These are phyloP conservation scores for Dinothrombium tinctorium DNA, from an alignment of 1,140 invertebrate species.

Conservation along the genomic window DNA sequence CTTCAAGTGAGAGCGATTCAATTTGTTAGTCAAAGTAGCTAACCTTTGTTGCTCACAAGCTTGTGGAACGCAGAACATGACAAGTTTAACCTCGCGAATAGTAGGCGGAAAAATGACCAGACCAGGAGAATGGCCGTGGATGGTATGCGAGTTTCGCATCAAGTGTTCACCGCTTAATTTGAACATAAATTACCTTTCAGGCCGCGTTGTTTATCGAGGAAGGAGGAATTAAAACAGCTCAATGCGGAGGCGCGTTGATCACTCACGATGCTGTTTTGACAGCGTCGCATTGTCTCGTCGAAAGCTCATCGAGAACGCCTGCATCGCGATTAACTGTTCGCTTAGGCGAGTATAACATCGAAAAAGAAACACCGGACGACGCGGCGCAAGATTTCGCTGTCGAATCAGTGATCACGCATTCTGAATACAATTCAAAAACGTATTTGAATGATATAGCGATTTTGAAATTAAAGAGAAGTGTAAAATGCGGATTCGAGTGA, in stretches of 20 bases:
- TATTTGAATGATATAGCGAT: background rate
- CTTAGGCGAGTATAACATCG: background rate
- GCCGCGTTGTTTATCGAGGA: background rate
- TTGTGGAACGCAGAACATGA: no score
- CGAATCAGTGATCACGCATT: no score
- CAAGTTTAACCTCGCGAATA: no score
- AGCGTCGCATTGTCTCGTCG: background rate
- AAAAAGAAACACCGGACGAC: background rate
- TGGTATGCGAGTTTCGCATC: constrained; percentile 6
- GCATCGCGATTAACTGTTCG: background rate
- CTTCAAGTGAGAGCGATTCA: background rate
- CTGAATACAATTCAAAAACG: background rate
- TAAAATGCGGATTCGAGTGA: background rate
- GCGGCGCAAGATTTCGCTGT: background rate
- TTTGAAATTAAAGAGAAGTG: background rate
- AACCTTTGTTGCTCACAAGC: background rate
- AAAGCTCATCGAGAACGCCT: no score
- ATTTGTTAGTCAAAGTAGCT: background rate
- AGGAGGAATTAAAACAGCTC: background rate
- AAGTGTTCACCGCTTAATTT: no score
- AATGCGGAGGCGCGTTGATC: background rate
- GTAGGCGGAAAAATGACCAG: constrained; percentile 12
- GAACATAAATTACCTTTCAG: background rate
- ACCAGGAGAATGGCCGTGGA: constrained; percentile 15
- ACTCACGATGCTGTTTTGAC: background rate